phyloP scores from a whole-genome alignment of 2,797 vertebrate species.

The Semaprochilodus insignis region DNA sequence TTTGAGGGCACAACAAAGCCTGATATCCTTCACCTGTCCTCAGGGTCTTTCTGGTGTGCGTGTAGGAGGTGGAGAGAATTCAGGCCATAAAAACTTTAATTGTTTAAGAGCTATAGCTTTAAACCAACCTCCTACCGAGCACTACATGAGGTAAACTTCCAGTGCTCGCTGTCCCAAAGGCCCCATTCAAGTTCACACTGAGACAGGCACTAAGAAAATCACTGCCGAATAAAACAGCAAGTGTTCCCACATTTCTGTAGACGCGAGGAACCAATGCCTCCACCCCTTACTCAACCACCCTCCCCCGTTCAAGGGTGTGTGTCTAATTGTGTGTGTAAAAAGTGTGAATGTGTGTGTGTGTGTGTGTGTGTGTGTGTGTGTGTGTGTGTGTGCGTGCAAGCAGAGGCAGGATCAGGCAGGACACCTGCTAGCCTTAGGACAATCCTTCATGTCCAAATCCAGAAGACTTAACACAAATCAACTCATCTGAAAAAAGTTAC shows the following conservation, averaged over 20 bases:
- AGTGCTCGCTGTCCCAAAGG: conserved; percentile 30
- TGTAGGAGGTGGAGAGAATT: not conserved
- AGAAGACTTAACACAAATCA: not conserved
- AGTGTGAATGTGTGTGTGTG: conserved; percentile 12
- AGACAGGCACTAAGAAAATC: conserved; percentile 21
- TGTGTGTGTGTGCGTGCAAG: conserved; percentile 9
- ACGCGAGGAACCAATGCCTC: not conserved
- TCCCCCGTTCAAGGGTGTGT: not conserved
- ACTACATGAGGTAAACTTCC: conserved; percentile 11
- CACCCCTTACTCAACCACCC: not conserved
- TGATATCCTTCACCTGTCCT: conserved; percentile 13
- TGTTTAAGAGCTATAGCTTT: conserved; percentile 41
- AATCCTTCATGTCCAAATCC: conserved; percentile 13
- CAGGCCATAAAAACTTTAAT: conserved; percentile 24
- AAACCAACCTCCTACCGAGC: conserved; percentile 15
- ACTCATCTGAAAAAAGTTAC: not conserved
- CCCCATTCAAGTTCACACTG: conserved; percentile 27
- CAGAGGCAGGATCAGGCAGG: conserved; percentile 11
- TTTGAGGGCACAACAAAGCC: not conserved
- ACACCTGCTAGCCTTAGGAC: conserved; percentile 51
- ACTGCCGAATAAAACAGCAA: conserved; percentile 46
- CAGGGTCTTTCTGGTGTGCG: conserved; percentile 10
- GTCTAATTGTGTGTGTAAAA: conserved; percentile 5
- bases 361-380: conserved; percentile 10
- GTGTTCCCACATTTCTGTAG: conserved; percentile 27